A percentile compares a stretch with the other conserved stretches of the same genome.
phyloP scores from a whole-genome alignment of 1,140 invertebrate species.

The Bicyclus anynana region DNA sequence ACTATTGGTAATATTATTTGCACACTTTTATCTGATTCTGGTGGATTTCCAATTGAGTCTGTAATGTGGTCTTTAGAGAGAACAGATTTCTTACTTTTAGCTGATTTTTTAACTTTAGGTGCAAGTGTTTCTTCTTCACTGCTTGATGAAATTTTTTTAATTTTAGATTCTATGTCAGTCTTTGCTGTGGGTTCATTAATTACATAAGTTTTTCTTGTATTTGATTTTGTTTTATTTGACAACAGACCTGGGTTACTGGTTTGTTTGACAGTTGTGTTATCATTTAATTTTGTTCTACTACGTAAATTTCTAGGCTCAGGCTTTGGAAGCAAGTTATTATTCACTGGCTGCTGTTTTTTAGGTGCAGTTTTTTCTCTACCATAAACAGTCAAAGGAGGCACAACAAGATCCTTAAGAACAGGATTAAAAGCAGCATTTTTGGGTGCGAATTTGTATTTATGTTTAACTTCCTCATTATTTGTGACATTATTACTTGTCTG shows the following conservation, averaged over 20 bases:
- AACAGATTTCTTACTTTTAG: neutral
- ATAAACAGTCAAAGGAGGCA: constrained; percentile 23
- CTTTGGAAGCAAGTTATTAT: neutral
- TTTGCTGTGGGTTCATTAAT: neutral
- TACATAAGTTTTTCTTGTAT: neutral
- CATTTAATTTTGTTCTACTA: neutral
- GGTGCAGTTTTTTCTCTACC: neutral
- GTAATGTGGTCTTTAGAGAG: neutral
- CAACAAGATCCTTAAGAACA: constrained; percentile 36
- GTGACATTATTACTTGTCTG: constrained; percentile 32
- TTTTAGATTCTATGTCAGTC: neutral
- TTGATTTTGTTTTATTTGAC: neutral
- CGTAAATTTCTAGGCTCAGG: neutral
- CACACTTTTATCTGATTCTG: too few relatives aligned
- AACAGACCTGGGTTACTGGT: too few relatives aligned
- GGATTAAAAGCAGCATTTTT: constrained; percentile 55
- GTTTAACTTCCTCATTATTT: constrained; percentile 12
- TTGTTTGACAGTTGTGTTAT: neutral
- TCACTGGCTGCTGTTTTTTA: neutral
- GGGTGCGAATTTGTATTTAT: constrained; percentile 53
- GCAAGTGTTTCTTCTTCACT: neutral
- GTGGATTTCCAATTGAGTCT: too few relatives aligned
- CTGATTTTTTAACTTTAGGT: neutral
- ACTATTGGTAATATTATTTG: too few relatives aligned
- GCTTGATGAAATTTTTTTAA: neutral